Conservation (phyloP, 1,140 invertebrate species). For the Trichogramma pretiosum region DNA sequence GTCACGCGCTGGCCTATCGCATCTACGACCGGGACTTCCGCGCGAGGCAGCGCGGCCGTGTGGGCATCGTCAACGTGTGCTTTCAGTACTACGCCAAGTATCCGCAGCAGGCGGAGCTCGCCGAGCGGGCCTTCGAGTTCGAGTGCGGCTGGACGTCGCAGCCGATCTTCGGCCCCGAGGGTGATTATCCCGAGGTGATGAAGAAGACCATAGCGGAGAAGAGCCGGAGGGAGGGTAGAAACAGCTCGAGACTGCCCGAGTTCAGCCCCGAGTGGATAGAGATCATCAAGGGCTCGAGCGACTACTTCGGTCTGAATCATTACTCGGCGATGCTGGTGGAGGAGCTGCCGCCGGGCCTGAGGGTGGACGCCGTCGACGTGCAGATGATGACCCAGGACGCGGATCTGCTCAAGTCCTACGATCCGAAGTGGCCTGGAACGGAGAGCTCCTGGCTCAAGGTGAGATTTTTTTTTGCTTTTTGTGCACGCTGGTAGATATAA, state of each 20-base stretch:
- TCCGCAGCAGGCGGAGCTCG: constrained; percentile 16
- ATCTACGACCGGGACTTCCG: constrained; percentile 58
- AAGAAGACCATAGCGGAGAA: constrained; percentile 44
- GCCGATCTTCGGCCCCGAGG: constrained; percentile 50
- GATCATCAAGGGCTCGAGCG: constrained; percentile 16
- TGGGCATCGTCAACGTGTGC: constrained; percentile 23
- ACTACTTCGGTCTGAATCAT: constrained; percentile 7
- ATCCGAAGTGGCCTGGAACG: constrained; percentile 27
- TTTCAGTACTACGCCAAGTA: constrained; percentile 18
- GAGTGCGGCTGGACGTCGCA: constrained; percentile 55
- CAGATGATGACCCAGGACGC: constrained; percentile 18
- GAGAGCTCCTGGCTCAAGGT: constrained; percentile 37
- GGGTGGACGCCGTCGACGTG: no score
- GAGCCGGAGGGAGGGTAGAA: constrained; percentile 43
- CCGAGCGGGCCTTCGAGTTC: constrained; percentile 32
- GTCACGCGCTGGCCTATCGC: constrained; percentile 30
- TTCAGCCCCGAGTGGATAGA: constrained; percentile 45
- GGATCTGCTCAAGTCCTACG: constrained; percentile 18
- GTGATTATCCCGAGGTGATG: constrained; percentile 54
- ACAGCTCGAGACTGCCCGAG: constrained; percentile 38
- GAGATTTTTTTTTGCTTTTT: no score
- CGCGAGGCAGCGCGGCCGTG: constrained; percentile 46
- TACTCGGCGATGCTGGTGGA: neutral
- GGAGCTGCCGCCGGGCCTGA: constrained; percentile 7
- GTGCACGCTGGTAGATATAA: no score